Conservation (phyloP, 2,888 invertebrate species). For the Strigamia transsilvanica region DNA sequence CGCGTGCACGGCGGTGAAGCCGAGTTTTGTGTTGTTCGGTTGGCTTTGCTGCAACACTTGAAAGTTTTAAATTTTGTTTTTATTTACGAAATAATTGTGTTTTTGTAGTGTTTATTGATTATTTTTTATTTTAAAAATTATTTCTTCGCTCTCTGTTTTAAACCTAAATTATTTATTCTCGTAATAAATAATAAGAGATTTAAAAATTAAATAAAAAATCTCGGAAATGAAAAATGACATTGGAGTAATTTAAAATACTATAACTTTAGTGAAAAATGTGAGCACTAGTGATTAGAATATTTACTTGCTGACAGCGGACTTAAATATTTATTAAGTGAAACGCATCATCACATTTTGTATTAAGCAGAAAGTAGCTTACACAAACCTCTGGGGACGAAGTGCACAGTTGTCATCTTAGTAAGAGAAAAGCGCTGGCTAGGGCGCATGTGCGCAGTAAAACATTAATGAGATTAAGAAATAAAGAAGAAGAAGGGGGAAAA, state of each 20-base stretch:
- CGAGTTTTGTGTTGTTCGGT: no score
- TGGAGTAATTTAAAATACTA: background rate
- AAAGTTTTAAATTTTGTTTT: no score
- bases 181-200: background rate
- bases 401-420: slow-evolving; percentile 20
- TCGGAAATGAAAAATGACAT: background rate
- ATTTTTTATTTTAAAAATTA: no score
- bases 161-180: background rate
- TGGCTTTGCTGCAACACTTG: no score
- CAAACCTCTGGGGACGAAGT: background rate
- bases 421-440: slow-evolving; percentile 5
- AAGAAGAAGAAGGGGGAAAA: background rate
- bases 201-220: background rate
- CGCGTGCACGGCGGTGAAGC: no score
- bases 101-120: no score
- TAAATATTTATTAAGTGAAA: slow-evolving; percentile 20
- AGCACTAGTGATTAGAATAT: background rate
- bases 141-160: background rate
- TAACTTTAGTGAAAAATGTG: background rate
- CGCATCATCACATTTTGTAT: slow-evolving; percentile 20
- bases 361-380: slow-evolving; percentile 15
- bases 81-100: no score
- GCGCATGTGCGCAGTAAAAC: background rate
- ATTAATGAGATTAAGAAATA: background rate
- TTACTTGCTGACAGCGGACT: slow-evolving; percentile 4